Base-by-base conservation (phyloP, 2,888 invertebrate species). In the Eupithecia dodoneata region DNA sequence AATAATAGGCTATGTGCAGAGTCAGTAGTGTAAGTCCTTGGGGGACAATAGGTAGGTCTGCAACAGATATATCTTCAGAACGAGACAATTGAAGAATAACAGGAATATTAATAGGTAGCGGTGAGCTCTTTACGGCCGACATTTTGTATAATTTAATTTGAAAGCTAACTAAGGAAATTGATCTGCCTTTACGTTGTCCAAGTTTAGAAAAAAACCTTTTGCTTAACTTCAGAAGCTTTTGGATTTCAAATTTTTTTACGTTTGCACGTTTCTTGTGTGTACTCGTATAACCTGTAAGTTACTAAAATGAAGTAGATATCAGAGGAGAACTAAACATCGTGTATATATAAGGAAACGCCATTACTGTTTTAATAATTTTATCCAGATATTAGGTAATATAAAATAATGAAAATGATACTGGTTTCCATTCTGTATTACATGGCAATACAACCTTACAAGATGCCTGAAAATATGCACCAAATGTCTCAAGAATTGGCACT, bases 81-180 rank as follows among this genome's bases (percentile, higher is more conserved):
- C 90, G 91, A 92, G 92, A 93, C 92, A 92, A 91, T 93, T 93
- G 92, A 91, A 93, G 92, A 90, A 90, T 90, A 92, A 91, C 88
- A 87, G 85, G 90, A 91, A 92, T 93, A 92, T 92, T 92, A 90
- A 92, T 91, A 88, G 89, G 86, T 87, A 87, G 88, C 88, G 80
- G 82, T 83, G 81, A 85, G 81, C 81, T 84, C 85, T 87, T 84
- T 85, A 87, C 85, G 81, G 81, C 69, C 74, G 78, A 80, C 79
- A 74, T 74, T 81, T 79, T 80, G 79, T 72, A 63, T 79, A 79
- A 80, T 80, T 81, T 77, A 80, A 80, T 81, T 81, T 73, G 75
- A 77, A 79, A 76, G 75, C 71, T n/a, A 30, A 13, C 13, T 18
- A 47, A 70, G 41, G 74, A 67, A 73, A 52, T 75, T 47, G n/a